Base-by-base conservation (phyloP, 2,797 vertebrate genomes). In the Chromis chromis region DNA sequence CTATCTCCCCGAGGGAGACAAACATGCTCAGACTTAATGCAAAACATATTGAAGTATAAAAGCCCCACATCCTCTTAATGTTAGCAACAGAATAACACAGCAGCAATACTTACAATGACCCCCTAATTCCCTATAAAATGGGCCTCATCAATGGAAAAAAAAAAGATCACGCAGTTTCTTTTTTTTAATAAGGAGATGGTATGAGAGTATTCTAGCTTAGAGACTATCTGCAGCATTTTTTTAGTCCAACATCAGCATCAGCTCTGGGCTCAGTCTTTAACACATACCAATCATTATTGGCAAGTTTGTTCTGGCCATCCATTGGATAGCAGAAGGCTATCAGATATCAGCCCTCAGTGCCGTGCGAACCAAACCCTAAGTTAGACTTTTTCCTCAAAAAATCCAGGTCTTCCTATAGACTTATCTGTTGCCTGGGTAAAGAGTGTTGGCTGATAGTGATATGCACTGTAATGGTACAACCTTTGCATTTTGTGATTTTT, bases 251-350 rank as follows among this genome's bases (percentile, higher is more conserved):
- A 59, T 75, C 65, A 75, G 71, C 59, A 71, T 84, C 76, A 76
- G 83, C 76, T 87, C 52, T 79, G 66, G 76, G 81, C 72, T 88
- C 42, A 85, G 83, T 83, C 79, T 86, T 68, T 64, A 78, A 89
- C 88, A 87, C 91, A 94, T 92, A 94, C 90, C 89, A 83, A 57
- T 91, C 91, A 92, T 94, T 94, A 92, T 86, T 89, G 85, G 77
- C 88, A 92, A 91, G 89, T 93, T 92, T 88, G 86, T 89, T 93
- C 93, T 92, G 90, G 91, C 87, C 89, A 83, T 74, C 75, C 67
- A 85, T 75, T 88, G 88, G 87, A 86, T 80, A 81, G 79, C 61
- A 76, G 76, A 76, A 85, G 84, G 83, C 88, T 90, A 93, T 92
- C 91, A 82, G 82, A 86, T 89, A 76, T 87, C 82, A 80, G 81